A percentile compares a stretch with the other conserved stretches of the same genome.
Evolutionary conservation across 1,140 invertebrate genomes (phyloP).

Genomic region (Coenobita brevimanus): DNA sequence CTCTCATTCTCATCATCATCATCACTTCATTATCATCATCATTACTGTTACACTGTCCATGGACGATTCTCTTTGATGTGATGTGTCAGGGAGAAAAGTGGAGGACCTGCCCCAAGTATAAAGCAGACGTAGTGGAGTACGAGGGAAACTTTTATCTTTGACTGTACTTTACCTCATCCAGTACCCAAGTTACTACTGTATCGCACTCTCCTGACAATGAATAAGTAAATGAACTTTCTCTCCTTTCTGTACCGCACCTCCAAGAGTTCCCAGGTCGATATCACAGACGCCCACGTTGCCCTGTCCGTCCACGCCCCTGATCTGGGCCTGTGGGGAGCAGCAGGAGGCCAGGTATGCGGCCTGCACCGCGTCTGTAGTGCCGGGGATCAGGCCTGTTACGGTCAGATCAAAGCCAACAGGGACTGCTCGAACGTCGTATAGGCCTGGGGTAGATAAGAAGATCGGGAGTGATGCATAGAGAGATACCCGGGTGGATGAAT

Average conservation of each 20-base stretch:
- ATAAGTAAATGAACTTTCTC: too few relatives aligned
- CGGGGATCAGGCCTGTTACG: background rate
- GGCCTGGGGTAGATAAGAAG: constrained; percentile 1
- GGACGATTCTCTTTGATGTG: too few relatives aligned
- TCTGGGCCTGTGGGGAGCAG: constrained; percentile 18
- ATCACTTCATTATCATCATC: too few relatives aligned
- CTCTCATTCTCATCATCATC: background rate
- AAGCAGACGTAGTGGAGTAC: too few relatives aligned
- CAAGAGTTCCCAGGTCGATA: constrained; percentile 25
- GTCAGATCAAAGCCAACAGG: background rate
- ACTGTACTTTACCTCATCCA: too few relatives aligned
- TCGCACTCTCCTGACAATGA: too few relatives aligned
- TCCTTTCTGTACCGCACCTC: too few relatives aligned
- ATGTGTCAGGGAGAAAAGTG: too few relatives aligned
- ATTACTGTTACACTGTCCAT: background rate
- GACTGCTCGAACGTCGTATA: constrained; percentile 5
- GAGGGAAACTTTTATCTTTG: too few relatives aligned
- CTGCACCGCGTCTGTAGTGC: background rate
- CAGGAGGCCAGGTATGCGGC: background rate
- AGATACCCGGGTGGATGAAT: background rate
- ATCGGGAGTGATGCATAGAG: background rate
- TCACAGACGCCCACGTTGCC: constrained; percentile 20
- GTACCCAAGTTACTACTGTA: too few relatives aligned
- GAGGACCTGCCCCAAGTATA: too few relatives aligned
- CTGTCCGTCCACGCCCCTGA: constrained; percentile 12